Conservation (phyloP, 1,140 invertebrate species). For the Apocrypta bakeri region DNA sequence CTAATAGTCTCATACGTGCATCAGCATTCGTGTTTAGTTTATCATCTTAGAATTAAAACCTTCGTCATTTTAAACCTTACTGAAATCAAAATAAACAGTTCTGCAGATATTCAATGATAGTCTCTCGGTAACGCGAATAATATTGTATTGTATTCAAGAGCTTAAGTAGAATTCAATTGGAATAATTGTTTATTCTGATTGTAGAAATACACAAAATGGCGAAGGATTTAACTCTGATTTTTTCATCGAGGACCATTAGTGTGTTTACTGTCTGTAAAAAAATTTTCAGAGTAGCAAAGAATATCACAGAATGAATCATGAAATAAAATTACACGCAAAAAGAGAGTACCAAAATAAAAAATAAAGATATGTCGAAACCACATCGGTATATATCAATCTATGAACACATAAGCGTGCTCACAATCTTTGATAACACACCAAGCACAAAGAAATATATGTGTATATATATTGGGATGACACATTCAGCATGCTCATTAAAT, state of each 20-base stretch:
- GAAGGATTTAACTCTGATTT: background rate
- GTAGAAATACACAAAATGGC: too few species aligned
- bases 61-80: too few species aligned
- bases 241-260: background rate
- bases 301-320: background rate
- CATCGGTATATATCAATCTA: background rate
- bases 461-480: too few species aligned
- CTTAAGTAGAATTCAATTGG: background rate
- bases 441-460: too few species aligned
- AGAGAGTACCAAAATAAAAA: background rate
- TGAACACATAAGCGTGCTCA: constrained; percentile 23
- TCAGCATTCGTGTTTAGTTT: background rate
- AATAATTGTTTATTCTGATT: too few species aligned
- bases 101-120: too few species aligned
- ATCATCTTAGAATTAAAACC: too few species aligned
- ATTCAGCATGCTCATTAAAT: too few species aligned
- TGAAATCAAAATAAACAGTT: too few species aligned
- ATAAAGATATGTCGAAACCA: background rate
- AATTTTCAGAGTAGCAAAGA: constrained; percentile 8
- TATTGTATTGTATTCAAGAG: background rate
- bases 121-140: too few species aligned
- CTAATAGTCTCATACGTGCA: background rate
- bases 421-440: constrained; percentile 22
- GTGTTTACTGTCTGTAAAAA: background rate
- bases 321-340: background rate